Evolutionary conservation across 2,797 vertebrate species (phyloP).

Genomic region (Picus viridis): DNA sequence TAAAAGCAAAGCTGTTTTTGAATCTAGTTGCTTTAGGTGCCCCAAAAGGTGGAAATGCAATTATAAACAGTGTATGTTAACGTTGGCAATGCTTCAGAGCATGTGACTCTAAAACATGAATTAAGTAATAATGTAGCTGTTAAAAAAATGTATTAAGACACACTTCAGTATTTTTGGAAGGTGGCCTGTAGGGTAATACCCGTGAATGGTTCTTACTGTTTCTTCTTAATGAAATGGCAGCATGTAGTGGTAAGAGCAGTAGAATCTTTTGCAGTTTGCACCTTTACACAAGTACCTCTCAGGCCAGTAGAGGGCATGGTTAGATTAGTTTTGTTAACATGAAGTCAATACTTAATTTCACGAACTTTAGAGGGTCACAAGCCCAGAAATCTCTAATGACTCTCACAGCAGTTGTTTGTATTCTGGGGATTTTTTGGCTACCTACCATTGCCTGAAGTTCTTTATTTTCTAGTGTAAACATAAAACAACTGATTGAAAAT

Average conservation of each 20-base stretch:
- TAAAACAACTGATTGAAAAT: neutral
- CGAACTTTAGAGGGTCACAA: neutral
- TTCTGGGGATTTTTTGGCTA: neutral
- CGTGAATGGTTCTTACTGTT: neutral
- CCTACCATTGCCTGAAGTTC: neutral
- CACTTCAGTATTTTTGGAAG: neutral
- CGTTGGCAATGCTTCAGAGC: neutral
- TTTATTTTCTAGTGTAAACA: neutral
- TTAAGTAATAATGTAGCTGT: neutral
- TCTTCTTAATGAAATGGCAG: rapidly evolving
- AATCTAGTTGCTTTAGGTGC: neutral
- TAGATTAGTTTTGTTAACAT: too few species aligned
- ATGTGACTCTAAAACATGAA: rapidly evolving
- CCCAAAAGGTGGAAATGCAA: neutral
- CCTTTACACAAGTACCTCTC: neutral
- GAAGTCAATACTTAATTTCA: too few species aligned
- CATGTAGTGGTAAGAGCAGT: neutral
- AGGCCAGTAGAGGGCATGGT: conserved; percentile 67
- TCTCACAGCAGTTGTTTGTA: neutral
- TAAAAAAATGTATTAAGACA: neutral
- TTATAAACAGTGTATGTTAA: neutral
- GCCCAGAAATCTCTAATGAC: neutral
- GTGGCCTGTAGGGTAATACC: neutral
- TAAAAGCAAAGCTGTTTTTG: neutral
- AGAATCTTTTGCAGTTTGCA: neutral